phyloP scores from a whole-genome alignment of 2,888 invertebrate genomes.

The Oegoconia quadripuncta region DNA sequence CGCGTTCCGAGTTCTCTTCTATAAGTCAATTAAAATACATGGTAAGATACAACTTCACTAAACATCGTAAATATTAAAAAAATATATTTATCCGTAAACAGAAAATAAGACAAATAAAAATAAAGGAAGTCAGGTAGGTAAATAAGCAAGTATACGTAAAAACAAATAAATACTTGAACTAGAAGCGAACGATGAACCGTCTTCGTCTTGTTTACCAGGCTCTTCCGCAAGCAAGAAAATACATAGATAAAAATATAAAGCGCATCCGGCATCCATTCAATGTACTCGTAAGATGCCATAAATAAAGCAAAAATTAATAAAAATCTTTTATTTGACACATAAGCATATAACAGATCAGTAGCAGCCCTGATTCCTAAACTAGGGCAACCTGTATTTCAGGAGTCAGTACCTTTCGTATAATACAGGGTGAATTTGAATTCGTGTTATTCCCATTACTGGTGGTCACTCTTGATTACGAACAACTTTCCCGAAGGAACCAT shows the following conservation, averaged over 20 bases:
- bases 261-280: neutral
- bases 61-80: neutral
- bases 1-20: conserved; percentile 78
- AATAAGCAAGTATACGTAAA: conserved; percentile 10
- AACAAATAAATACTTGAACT: conserved; percentile 48
- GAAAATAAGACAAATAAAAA: conserved; percentile 1
- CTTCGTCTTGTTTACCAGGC: conserved; percentile 44
- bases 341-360: no score
- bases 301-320: no score
- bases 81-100: neutral
- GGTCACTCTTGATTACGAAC: no score
- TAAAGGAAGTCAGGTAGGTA: neutral
- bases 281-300: no score
- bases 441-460: no score
- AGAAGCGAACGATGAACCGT: conserved; percentile 49
- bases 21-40: conserved; percentile 19
- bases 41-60: neutral
- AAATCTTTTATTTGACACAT: no score
- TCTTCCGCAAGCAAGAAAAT: conserved; percentile 47
- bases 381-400: no score
- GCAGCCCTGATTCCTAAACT: no score
- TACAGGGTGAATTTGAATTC: no score
- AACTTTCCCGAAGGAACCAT: no score
- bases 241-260: neutral
- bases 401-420: no score